phyloP scores from a whole-genome alignment of 2,113 vertebrate species.

The Caloenas nicobarica region DNA sequence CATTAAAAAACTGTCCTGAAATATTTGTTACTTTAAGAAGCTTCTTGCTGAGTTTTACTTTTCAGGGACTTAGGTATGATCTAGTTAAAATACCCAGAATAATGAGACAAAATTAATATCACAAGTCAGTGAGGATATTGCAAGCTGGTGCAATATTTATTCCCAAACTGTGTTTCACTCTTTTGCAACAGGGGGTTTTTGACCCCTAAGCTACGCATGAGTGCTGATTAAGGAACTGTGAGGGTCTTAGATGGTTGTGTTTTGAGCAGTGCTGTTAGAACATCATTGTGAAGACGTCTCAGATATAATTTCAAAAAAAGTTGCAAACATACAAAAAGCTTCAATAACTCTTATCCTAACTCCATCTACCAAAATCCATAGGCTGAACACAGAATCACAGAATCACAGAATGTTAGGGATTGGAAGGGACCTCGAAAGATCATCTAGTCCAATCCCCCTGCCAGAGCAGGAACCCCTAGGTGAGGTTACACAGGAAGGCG shows the following conservation, averaged over 20 bases:
- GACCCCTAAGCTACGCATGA: background rate
- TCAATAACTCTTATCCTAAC: conserved; percentile 3
- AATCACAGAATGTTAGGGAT: too few species aligned
- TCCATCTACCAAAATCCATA: background rate
- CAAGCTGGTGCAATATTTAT: background rate
- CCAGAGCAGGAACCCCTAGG: too few species aligned
- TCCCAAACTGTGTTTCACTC: background rate
- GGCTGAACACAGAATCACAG: background rate
- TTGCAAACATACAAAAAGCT: background rate
- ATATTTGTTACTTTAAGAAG: background rate
- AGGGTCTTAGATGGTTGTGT: background rate
- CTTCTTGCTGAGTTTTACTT: background rate
- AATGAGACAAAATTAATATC: background rate
- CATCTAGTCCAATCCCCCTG: too few species aligned
- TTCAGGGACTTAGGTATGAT: background rate
- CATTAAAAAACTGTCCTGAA: background rate
- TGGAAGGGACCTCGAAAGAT: too few species aligned
- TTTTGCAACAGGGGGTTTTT: background rate
- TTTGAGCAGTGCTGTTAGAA: background rate
- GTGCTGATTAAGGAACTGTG: background rate
- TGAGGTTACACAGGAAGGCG: too few species aligned
- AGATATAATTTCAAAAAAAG: background rate
- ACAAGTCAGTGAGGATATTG: background rate
- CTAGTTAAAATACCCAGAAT: background rate
- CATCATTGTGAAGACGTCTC: background rate